Evolutionary conservation across 2,113 vertebrate genomes (phyloP).

Genomic region (Clupea harengus): DNA sequence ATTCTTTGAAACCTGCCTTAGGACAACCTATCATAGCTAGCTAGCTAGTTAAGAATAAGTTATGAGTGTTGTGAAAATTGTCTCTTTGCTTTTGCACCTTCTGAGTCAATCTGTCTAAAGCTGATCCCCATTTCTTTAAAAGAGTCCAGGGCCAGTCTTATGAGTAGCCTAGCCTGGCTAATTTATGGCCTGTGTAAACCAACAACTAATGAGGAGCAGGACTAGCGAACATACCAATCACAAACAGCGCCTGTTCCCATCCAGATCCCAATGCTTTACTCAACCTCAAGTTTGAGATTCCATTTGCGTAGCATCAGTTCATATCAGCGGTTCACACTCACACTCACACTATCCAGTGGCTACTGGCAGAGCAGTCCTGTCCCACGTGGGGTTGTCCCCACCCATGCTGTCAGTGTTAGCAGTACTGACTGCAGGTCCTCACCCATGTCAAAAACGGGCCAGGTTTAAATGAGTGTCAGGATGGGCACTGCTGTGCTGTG

Average conservation of each 20-base stretch:
- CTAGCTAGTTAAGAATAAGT: background rate
- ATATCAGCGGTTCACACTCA: background rate
- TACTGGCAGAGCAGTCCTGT: background rate
- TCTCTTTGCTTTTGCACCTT: background rate
- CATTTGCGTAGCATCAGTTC: background rate
- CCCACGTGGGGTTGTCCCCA: background rate
- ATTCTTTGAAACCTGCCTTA: background rate
- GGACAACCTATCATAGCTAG: background rate
- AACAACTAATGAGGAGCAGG: constrained; percentile 5
- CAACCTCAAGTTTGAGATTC: background rate
- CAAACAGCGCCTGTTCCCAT: background rate
- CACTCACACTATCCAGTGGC: background rate
- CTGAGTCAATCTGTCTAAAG: background rate
- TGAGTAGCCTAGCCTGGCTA: constrained; percentile 1
- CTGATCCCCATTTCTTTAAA: background rate
- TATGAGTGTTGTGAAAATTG: background rate
- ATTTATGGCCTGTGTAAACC: constrained; percentile 16
- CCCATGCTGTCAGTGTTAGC: background rate
- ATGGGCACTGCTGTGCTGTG: background rate
- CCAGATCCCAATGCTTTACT: background rate
- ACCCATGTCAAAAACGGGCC: background rate
- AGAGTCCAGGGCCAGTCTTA: background rate
- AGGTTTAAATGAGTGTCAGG: background rate
- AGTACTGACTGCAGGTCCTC: background rate
- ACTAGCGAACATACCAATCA: background rate